Evolutionary conservation across 2,113 vertebrate genomes (phyloP).

Genomic region (Uria aalge): DNA sequence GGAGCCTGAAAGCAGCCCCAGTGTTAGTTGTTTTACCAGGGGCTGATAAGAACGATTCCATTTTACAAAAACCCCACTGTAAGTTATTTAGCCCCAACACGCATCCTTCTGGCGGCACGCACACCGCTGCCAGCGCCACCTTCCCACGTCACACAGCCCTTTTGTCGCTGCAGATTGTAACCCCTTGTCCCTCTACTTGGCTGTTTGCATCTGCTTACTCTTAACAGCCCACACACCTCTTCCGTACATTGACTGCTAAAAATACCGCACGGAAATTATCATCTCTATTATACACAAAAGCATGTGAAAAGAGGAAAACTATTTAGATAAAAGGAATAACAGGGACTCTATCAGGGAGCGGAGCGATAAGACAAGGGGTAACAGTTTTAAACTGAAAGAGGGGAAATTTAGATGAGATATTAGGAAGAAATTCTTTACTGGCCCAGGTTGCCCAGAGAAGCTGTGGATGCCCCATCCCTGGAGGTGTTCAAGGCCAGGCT

Average conservation of each 20-base stretch:
- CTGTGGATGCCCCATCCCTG: too few relatives aligned
- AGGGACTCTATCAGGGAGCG: background rate
- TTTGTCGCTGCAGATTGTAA: background rate
- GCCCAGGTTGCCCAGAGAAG: too few relatives aligned
- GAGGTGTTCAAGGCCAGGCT: too few relatives aligned
- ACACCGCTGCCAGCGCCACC: background rate
- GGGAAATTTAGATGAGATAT: background rate
- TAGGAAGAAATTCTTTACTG: too few relatives aligned
- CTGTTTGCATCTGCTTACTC: background rate
- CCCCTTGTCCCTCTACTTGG: background rate
- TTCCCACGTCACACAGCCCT: background rate
- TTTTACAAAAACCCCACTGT: background rate
- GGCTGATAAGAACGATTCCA: background rate
- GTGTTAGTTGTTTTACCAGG: rapidly evolving
- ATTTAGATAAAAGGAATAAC: background rate
- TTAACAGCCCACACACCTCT: background rate
- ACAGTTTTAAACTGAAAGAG: background rate
- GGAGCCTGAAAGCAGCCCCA: background rate
- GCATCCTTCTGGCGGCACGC: background rate
- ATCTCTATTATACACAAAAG: background rate
- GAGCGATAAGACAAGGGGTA: background rate
- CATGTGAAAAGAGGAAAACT: background rate
- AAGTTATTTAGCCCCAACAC: background rate
- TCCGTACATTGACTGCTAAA: background rate
- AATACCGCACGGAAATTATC: background rate